These are phyloP conservation scores for Sepioteuthis lessoniana DNA, from an alignment of 2,888 invertebrate species.

Conservation along the genomic window DNA sequence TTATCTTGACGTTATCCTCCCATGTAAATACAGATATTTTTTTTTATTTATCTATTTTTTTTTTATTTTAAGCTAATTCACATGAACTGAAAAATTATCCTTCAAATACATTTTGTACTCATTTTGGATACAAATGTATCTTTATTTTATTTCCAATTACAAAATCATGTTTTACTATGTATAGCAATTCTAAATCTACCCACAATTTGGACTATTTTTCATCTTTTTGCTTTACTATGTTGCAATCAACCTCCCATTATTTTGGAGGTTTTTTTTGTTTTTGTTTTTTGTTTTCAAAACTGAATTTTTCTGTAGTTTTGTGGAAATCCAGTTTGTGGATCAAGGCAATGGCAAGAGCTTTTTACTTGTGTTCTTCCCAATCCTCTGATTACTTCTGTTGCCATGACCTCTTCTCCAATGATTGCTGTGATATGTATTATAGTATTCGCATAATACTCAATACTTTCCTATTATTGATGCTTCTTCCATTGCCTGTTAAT, in stretches of 20 bases:
- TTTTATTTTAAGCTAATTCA: not conserved
- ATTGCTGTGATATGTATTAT: not conserved
- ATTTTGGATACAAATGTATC: not conserved
- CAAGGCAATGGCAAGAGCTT: not conserved
- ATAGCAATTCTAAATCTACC: not conserved
- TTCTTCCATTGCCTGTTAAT: not conserved
- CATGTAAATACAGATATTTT: not conserved
- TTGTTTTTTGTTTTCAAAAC: not conserved
- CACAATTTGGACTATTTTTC: not conserved
- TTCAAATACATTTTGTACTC: not conserved
- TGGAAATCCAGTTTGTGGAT: not conserved
- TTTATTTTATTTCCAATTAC: not conserved
- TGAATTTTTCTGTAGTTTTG: not conserved
- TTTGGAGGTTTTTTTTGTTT: not conserved
- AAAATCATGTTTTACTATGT: not conserved
- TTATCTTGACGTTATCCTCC: not conserved
- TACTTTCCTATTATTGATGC: not conserved
- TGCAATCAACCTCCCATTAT: not conserved
- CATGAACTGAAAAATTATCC: not conserved
- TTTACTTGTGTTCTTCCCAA: not conserved
- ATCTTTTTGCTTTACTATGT: not conserved
- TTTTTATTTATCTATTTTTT: too few relatives aligned
- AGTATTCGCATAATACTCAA: not conserved
- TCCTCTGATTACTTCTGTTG: not conserved
- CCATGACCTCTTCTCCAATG: not conserved